Evolutionary conservation across 2,797 vertebrate species (phyloP).

Genomic region (Babyrousa celebensis): DNA sequence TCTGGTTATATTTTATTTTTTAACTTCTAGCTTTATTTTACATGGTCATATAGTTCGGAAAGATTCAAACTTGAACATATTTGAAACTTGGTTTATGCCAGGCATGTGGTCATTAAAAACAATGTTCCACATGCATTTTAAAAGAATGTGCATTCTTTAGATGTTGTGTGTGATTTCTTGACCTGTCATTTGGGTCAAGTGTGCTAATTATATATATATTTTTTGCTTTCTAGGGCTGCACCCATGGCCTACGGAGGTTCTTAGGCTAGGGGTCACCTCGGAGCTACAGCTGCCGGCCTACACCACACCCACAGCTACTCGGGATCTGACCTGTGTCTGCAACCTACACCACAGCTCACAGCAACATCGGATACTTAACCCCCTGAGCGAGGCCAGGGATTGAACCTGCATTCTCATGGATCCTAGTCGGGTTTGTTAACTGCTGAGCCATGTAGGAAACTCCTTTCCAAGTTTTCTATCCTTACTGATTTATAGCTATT

Average conservation of each 20-base stretch:
- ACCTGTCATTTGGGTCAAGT: background rate
- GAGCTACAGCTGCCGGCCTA: too few relatives aligned
- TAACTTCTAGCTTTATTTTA: background rate
- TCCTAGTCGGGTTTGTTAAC: too few relatives aligned
- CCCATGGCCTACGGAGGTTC: too few relatives aligned
- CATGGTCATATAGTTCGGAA: background rate
- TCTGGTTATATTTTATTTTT: background rate
- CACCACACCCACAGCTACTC: too few relatives aligned
- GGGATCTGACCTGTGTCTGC: too few relatives aligned
- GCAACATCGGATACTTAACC: too few relatives aligned
- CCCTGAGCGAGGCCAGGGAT: too few relatives aligned
- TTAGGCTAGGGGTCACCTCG: too few relatives aligned
- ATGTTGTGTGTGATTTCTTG: background rate
- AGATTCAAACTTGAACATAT: background rate
- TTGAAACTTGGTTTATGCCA: constrained; percentile 8
- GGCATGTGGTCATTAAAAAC: background rate
- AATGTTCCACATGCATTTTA: background rate
- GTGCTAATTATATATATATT: background rate
- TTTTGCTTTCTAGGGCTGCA: too few relatives aligned
- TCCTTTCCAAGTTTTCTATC: background rate
- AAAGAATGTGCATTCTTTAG: background rate
- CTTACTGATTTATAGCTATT: background rate
- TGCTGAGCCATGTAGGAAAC: too few relatives aligned
- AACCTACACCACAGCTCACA: too few relatives aligned
- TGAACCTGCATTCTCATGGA: too few relatives aligned